These are phyloP conservation scores for Phataginus tetradactyla DNA, from an alignment of 2,797 vertebrate genomes.

Conservation along the genomic window DNA sequence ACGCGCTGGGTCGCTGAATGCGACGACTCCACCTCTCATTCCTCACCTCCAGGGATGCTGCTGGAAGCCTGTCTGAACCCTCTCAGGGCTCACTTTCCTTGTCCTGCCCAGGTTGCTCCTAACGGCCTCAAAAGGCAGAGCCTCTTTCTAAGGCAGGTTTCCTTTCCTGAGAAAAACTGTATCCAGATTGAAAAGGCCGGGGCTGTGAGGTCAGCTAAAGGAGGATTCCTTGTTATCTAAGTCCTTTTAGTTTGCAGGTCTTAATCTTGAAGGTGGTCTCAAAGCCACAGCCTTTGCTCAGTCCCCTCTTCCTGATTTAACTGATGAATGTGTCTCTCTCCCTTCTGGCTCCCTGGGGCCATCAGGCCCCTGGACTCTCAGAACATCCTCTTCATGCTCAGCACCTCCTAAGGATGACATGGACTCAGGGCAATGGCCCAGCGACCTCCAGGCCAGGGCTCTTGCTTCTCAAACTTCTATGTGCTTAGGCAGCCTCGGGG, in stretches of 20 bases:
- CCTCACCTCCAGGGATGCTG: background rate
- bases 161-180: background rate
- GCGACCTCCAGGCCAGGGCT: background rate
- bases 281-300: background rate
- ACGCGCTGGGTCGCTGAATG: fast-evolving
- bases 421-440: background rate
- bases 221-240: background rate
- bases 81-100: background rate
- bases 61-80: background rate
- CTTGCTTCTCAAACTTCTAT: background rate
- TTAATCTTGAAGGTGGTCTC: background rate
- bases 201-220: background rate
- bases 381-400: background rate
- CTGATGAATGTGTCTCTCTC: background rate
- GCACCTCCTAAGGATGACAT: background rate
- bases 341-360: background rate
- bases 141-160: background rate
- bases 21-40: background rate
- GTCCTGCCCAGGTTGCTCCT: background rate
- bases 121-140: background rate
- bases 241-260: background rate
- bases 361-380: background rate
- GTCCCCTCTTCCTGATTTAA: background rate
- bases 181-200: background rate
- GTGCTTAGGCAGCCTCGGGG: background rate